Base-by-base conservation (phyloP, 2,113 vertebrate genomes). In the Tricholaema leucomelas region DNA sequence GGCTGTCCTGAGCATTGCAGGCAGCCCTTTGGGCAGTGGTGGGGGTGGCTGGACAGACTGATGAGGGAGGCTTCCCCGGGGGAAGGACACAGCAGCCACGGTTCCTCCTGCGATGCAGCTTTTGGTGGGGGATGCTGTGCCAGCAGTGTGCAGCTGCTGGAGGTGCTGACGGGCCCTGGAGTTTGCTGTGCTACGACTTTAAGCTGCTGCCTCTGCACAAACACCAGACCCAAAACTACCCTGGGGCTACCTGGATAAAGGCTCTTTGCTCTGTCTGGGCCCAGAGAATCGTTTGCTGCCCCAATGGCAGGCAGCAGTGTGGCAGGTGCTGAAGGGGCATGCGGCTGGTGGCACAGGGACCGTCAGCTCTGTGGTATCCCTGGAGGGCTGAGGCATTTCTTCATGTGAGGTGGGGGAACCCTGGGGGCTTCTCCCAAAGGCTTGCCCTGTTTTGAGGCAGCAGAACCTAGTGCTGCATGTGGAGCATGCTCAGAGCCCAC, bases 51-150 rank as follows among this genome's bases (percentile, higher is more conserved):
- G 61, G 46, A 50, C 35, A 30, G 52, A 35, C 23, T 6, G 65
- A n/a, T 0, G 3, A 40, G 31, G 44, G 71, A 15, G 4, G 55
- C 81, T 36, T 33, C 30, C 19, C n/a, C 1, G 0, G 28, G 59
- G 38, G 28, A 16, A 1, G 28, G 36, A 14, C 7, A 0, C 0
- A 2, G 50, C 28, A 15, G n/a, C 4, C 0, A 0, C 4, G 35
- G 52, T 35, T 23, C 54, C 9, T 55, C 54, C 54, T 55, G 54
- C 16, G 9, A n/a, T n/a, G n/a, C n/a, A 31, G 54, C 54, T 55
- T 44, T 28, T 2, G 15, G 46, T 13, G 31, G 5, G 65, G 46
- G 77, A 5, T 1, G 2, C 21, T 4, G 21, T 13, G 35, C 54
- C 12, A 5, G 18, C 3, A 1, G 7, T 2, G 55, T 38, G 77